These are phyloP conservation scores for Lasiommata megera DNA, from an alignment of 2,888 invertebrate genomes.

Conservation along the genomic window DNA sequence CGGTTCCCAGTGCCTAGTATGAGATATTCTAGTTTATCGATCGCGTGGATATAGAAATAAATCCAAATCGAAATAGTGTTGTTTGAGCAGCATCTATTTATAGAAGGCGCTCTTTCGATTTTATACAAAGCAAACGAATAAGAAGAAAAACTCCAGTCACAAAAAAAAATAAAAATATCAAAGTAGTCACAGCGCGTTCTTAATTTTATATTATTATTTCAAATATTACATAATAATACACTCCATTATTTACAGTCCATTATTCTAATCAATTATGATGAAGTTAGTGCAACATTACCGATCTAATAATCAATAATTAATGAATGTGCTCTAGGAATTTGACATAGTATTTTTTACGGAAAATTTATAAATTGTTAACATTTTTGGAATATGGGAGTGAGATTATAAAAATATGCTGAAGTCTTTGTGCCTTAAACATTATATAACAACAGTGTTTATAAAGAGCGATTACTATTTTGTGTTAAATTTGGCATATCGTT, in stretches of 20 bases:
- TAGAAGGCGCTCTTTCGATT: too few species aligned
- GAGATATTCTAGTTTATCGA: too few species aligned
- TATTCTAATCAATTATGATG: conserved; percentile 46
- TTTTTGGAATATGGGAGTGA: conserved; percentile 41
- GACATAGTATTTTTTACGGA: conserved; percentile 27
- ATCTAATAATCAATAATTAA: conserved; percentile 68
- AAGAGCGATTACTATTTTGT: conserved; percentile 62
- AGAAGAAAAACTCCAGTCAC: too few species aligned
- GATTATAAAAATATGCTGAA: conserved; percentile 77
- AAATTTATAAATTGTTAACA: conserved; percentile 30
- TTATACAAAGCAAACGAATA: too few species aligned
- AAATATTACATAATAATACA: conserved; percentile 51
- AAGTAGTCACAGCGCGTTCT: conserved; percentile 65
- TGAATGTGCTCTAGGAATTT: conserved; percentile 59
- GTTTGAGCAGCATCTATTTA: too few species aligned
- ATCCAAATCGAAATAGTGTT: too few species aligned
- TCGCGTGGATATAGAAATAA: too few species aligned
- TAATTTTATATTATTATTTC: conserved; percentile 51
- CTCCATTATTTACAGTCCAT: conserved; percentile 60
- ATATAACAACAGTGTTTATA: conserved; percentile 74
- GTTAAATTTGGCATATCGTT: conserved; percentile 55
- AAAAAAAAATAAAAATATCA: conserved; percentile 21
- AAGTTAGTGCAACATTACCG: conserved; percentile 54
- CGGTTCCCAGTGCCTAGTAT: too few species aligned
- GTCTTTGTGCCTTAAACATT: conserved; percentile 74